Base-by-base conservation (phyloP, 2,888 invertebrate genomes). In the Lasioglossum figueresi region DNA sequence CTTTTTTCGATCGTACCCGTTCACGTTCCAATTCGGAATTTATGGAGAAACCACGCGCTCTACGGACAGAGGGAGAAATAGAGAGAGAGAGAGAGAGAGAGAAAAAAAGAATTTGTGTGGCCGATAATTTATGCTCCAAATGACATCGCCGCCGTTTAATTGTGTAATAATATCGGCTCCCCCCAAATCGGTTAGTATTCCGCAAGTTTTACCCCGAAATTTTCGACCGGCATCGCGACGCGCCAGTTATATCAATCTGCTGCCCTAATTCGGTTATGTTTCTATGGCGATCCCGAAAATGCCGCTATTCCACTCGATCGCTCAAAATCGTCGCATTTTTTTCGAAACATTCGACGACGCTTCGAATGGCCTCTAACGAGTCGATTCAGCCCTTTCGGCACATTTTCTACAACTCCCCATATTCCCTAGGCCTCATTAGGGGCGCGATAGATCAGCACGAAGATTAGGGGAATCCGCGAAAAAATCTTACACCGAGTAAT, bases 241-340 rank as follows among this genome's bases (percentile, higher is more conserved):
- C 78, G 75, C 40, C 66, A 43, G 75, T 66, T 76, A 45, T 76
- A 82, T 84, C 84, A 84, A 84, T 84, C 72, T 68, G 23, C 72
- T 68, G 23, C 45, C 66, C 66, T 83, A 84, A 79, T 83, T 83
- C 79, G 76, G 73, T 84, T 75, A 83, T 66, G 52, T 59, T 66
- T 76, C 79, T 56, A 73, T 76, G 71, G 76, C 12, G 76, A 79
- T 8, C 48, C 27, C 31, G 34, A 63, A 76, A 81, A 82, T 75
- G 48, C n/a, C 75, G 56, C 56, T 63, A 75, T 76, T 76, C 80
- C 70, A 40, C 19, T 1, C 5, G 23, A 31, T 56, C 70, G 45
- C 37, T 59, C 68, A 52, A 40, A 70, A 27, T 74, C 23, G 48
- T 63, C 70, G 19, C 80, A 59, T 63, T n/a, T 31, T 31, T 79